These are phyloP conservation scores for Meandrusa payeni DNA, from an alignment of 2,888 invertebrate species.

Conservation along the genomic window DNA sequence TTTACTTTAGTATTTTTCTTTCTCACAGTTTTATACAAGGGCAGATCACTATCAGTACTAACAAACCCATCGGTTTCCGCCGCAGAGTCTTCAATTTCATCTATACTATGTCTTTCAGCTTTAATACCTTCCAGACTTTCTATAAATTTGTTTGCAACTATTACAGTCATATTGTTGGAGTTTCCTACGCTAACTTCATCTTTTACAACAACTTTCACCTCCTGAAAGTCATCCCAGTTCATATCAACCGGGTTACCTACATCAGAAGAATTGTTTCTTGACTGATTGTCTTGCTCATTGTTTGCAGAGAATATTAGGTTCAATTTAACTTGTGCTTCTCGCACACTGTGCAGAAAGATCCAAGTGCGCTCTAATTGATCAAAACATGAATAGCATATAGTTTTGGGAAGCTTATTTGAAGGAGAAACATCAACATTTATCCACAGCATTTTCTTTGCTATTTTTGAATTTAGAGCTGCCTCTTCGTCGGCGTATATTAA, in stretches of 20 bases:
- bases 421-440: constrained; percentile 62
- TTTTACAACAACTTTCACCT: constrained; percentile 55
- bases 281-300: constrained; percentile 29
- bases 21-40: constrained; percentile 43
- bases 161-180: constrained; percentile 36
- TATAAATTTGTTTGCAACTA: constrained; percentile 37
- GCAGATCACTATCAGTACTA: constrained; percentile 57
- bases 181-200: constrained; percentile 39
- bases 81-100: constrained; percentile 32
- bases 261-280: constrained; percentile 25
- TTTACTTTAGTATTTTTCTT: constrained; percentile 48
- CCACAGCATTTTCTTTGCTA: constrained; percentile 63
- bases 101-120: constrained; percentile 42
- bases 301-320: constrained; percentile 38
- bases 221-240: constrained; percentile 60
- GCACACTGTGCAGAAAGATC: constrained; percentile 59
- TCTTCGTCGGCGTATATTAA: constrained; percentile 61
- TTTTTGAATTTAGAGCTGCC: constrained; percentile 56
- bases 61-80: constrained; percentile 39
- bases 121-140: constrained; percentile 42
- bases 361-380: constrained; percentile 67
- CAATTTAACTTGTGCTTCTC: constrained; percentile 60
- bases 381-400: constrained; percentile 70
- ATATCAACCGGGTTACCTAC: constrained; percentile 55
- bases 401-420: constrained; percentile 50